phyloP scores from a whole-genome alignment of 2,888 invertebrate genomes.

The Lysandra bellargus region DNA sequence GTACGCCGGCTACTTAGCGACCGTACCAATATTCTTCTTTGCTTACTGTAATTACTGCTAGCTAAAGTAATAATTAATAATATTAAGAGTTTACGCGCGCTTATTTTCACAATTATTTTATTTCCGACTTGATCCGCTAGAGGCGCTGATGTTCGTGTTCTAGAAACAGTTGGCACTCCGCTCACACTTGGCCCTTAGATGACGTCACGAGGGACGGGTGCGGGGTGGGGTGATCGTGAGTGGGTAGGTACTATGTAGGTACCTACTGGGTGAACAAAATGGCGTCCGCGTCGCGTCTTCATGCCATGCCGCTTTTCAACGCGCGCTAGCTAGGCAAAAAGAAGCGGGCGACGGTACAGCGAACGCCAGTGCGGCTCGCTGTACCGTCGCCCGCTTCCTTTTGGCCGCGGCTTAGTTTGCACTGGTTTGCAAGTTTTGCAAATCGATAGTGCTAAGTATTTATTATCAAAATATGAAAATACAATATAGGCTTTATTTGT shows the following conservation, averaged over 20 bases:
- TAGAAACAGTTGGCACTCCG: neutral
- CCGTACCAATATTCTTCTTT: neutral
- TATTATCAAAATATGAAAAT: too few relatives aligned
- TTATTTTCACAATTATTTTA: neutral
- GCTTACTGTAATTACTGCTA: too few relatives aligned
- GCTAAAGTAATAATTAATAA: too few relatives aligned
- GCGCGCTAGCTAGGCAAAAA: neutral
- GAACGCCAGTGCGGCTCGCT: neutral
- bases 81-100: neutral
- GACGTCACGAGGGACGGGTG: neutral
- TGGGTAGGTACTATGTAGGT: constrained; percentile 1
- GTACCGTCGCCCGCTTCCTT: neutral
- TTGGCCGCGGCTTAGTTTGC: neutral
- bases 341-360: neutral
- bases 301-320: constrained; percentile 14
- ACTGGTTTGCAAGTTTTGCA: neutral
- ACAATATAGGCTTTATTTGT: too few relatives aligned
- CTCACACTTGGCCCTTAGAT: neutral
- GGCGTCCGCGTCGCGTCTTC: neutral
- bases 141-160: neutral
- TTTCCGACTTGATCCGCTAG: neutral
- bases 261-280: neutral
- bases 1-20: neutral
- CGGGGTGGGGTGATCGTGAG: constrained; percentile 4
- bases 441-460: neutral